These are phyloP conservation scores for Agrotis clavis DNA, from an alignment of 2,888 invertebrate species.

Conservation along the genomic window DNA sequence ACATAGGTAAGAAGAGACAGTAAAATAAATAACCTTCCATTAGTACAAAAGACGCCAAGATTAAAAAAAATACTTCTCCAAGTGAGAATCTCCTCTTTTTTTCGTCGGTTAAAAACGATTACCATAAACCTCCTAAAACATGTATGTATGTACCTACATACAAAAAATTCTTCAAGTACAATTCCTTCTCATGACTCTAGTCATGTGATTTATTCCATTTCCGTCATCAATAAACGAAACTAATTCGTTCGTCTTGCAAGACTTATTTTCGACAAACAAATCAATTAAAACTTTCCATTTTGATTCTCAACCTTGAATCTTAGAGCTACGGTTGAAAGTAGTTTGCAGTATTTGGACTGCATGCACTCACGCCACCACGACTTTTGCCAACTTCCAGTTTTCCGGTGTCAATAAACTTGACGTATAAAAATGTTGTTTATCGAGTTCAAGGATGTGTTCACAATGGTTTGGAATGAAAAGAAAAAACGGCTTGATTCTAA, in stretches of 20 bases:
- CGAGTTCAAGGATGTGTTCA: constrained; percentile 25
- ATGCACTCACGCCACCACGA: not conserved
- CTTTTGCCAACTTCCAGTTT: constrained; percentile 39
- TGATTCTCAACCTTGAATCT: constrained; percentile 25
- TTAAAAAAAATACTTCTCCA: not conserved
- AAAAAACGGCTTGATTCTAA: constrained; percentile 1
- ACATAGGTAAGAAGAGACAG: too few species aligned
- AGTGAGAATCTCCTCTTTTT: too few species aligned
- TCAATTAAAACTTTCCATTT: not conserved
- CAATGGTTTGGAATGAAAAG: not conserved
- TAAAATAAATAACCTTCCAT: too few species aligned
- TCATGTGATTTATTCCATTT: constrained; percentile 25
- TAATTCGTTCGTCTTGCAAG: constrained; percentile 5
- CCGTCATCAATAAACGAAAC: constrained; percentile 25
- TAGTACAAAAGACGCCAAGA: too few species aligned
- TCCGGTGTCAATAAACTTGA: constrained; percentile 26
- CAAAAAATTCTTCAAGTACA: not conserved
- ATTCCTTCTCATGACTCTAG: too few species aligned
- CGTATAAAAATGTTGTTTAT: constrained; percentile 23
- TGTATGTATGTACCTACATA: too few species aligned
- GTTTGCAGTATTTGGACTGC: constrained; percentile 18
- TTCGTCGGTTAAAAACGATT: too few species aligned
- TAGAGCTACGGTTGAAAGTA: not conserved
- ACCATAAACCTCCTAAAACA: too few species aligned
- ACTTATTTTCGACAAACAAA: constrained; percentile 4